phyloP scores from a whole-genome alignment of 2,113 vertebrate genomes.

The Paraplagusia blochii region DNA sequence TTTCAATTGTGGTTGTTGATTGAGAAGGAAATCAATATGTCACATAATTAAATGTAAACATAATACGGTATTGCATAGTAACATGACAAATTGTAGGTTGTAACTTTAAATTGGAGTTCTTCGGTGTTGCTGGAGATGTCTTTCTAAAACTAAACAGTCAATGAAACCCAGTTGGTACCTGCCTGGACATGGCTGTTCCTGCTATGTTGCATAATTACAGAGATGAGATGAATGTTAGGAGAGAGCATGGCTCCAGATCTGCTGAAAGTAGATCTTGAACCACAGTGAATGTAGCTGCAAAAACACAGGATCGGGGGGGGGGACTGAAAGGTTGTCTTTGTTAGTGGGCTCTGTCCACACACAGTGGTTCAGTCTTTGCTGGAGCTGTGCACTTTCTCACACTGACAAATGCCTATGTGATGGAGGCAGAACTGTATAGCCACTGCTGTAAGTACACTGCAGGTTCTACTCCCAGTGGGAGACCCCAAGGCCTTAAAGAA shows the following conservation, averaged over 20 bases:
- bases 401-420: slow-evolving; percentile 62
- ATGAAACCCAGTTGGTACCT: slow-evolving; percentile 11
- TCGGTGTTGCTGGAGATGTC: too few relatives aligned
- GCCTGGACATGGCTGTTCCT: slow-evolving; percentile 51
- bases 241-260: slow-evolving; percentile 12
- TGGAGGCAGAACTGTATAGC: slow-evolving; percentile 52
- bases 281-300: slow-evolving; percentile 47
- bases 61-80: too few relatives aligned
- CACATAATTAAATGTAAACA: too few relatives aligned
- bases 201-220: slow-evolving; percentile 36
- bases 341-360: slow-evolving; percentile 64
- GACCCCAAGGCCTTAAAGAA: slow-evolving; percentile 53
- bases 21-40: too few relatives aligned
- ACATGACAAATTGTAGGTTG: too few relatives aligned
- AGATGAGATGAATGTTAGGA: slow-evolving; percentile 26
- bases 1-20: too few relatives aligned
- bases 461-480: slow-evolving; percentile 38
- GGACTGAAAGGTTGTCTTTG: slow-evolving; percentile 74
- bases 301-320: slow-evolving; percentile 43
- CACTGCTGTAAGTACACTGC: slow-evolving; percentile 53
- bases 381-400: slow-evolving; percentile 67
- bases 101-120: too few relatives aligned
- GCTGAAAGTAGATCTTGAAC: slow-evolving; percentile 38
- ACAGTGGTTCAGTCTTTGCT: slow-evolving; percentile 71
- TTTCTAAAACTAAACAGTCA: neutral